Percentiles rank a stretch among this genome's conserved stretches.
Conservation (phyloP, 2,888 invertebrate genomes). For the Caenorhabditis uteleia region DNA sequence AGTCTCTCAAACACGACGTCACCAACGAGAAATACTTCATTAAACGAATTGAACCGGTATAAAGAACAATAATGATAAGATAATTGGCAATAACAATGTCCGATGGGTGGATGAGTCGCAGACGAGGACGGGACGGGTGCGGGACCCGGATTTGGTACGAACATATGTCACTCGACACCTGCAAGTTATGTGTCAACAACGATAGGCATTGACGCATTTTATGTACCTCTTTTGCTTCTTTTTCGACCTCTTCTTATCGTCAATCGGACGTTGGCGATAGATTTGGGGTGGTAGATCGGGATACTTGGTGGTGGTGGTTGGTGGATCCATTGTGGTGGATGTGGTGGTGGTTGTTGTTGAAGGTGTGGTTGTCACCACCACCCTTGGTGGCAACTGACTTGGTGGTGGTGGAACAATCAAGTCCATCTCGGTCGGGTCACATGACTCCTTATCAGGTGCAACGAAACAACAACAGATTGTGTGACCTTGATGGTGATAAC, state of each 20-base stretch:
- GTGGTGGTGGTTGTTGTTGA: slow-evolving; percentile 27
- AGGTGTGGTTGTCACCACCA: slow-evolving; percentile 7
- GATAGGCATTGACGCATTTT: neutral
- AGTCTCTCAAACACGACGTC: no score
- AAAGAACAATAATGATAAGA: neutral
- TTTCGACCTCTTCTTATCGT: slow-evolving; percentile 26
- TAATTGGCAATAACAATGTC: neutral
- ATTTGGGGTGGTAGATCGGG: slow-evolving; percentile 30
- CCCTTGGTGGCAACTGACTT: slow-evolving; percentile 16
- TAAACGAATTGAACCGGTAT: no score
- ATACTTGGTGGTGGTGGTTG: slow-evolving; percentile 22
- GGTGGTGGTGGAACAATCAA: slow-evolving; percentile 42
- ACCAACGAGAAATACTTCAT: no score
- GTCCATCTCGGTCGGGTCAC: slow-evolving; percentile 53
- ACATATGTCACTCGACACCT: slow-evolving; percentile 43
- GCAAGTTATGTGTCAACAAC: slow-evolving; percentile 1
- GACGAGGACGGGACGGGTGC: slow-evolving; percentile 35
- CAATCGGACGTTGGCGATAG: slow-evolving; percentile 27
- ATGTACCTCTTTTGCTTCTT: slow-evolving; percentile 22
- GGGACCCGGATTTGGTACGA: slow-evolving; percentile 31
- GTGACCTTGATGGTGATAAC: slow-evolving; percentile 51
- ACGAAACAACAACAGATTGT: slow-evolving; percentile 55
- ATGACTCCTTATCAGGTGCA: slow-evolving; percentile 44
- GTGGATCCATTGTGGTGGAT: slow-evolving; percentile 29
- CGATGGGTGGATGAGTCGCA: slow-evolving; percentile 7